Percentiles rank a stretch among this genome's conserved stretches.
These are phyloP conservation scores for Delia radicum DNA, from an alignment of 1,140 invertebrate genomes.

Conservation along the genomic window DNA sequence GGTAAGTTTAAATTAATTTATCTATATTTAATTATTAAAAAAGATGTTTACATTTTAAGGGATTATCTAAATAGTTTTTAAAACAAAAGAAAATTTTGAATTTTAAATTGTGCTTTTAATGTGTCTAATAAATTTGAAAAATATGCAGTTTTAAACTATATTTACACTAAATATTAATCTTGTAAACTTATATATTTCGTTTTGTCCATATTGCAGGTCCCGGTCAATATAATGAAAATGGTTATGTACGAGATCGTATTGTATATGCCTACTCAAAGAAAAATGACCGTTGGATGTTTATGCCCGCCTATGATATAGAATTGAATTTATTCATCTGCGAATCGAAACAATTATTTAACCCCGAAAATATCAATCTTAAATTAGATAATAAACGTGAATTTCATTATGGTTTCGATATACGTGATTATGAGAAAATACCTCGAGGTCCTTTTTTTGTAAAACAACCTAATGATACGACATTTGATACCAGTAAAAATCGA, in stretches of 20 bases:
- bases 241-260: conserved; percentile 58
- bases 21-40: too few relatives aligned
- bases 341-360: conserved; percentile 70
- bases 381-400: conserved; percentile 75
- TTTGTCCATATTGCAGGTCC: conserved; percentile 30
- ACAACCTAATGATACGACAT: conserved; percentile 79
- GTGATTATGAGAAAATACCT: conserved; percentile 77
- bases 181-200: too few relatives aligned
- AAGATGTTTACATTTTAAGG: too few relatives aligned
- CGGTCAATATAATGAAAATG: conserved; percentile 46
- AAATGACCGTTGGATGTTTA: conserved; percentile 79
- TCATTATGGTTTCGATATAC: conserved; percentile 77
- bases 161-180: too few relatives aligned
- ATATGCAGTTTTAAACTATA: too few relatives aligned
- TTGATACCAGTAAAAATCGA: conserved; percentile 74
- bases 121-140: too few relatives aligned
- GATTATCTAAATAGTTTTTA: too few relatives aligned
- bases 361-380: conserved; percentile 59
- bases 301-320: conserved; percentile 75
- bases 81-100: too few relatives aligned
- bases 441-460: conserved; percentile 84
- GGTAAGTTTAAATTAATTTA: conserved; percentile 31
- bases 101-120: too few relatives aligned
- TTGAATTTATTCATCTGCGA: conserved; percentile 86
- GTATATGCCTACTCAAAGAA: conserved; percentile 71